Conservation (phyloP, 1,140 invertebrate species). For the Dolichoris vasculosae region DNA sequence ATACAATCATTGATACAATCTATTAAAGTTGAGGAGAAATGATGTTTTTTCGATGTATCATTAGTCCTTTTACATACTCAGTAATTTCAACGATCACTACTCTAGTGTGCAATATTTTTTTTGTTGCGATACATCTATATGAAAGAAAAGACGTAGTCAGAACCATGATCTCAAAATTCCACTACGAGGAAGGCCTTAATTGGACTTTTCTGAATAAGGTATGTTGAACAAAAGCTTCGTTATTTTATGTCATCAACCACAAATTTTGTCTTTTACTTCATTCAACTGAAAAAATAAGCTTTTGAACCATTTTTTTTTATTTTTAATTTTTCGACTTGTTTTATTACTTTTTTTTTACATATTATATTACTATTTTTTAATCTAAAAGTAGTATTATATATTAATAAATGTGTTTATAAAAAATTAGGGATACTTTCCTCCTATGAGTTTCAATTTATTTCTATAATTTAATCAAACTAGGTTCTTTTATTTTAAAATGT, state of each 20-base stretch:
- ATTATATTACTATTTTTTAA: not conserved
- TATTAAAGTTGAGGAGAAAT: not conserved
- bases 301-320: not conserved
- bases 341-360: not conserved
- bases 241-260: not conserved
- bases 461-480: too few relatives aligned
- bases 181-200: slow-evolving; percentile 28
- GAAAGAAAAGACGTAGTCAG: not conserved
- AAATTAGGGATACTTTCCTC: not conserved
- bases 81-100: not conserved
- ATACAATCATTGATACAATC: not conserved
- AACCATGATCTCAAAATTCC: slow-evolving; percentile 15
- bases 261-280: slow-evolving; percentile 11
- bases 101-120: not conserved
- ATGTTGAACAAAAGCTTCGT: too few relatives aligned
- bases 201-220: not conserved
- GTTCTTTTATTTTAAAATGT: too few relatives aligned
- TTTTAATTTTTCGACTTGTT: not conserved
- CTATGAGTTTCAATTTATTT: too few relatives aligned
- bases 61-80: not conserved
- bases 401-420: not conserved
- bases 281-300: not conserved
- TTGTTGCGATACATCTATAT: not conserved
- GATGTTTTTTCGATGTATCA: not conserved
- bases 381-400: not conserved